Evolutionary conservation across 2,797 vertebrate genomes (phyloP), one percentile per base, ranked within the genome.

Genomic region (Menidia menidia): DNA sequence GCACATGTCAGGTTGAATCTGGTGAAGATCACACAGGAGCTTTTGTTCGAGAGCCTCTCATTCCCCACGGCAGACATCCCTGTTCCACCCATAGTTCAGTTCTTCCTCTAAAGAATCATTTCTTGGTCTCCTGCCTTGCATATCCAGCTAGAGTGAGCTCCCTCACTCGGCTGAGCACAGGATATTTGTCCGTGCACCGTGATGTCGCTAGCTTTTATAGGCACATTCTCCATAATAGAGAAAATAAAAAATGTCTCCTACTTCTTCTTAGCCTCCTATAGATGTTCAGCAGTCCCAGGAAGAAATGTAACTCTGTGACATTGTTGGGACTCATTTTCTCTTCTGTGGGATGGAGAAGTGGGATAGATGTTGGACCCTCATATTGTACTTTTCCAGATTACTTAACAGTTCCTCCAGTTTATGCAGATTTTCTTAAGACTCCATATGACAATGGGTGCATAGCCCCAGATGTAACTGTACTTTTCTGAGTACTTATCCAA

Each of bases 1-100:
- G 59, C 59, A 60, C 43, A 48, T 60, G 30, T 31, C 59, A 25
- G 45, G 43, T 47, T 60, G 59, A 47, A 18, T 1, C 3, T 45
- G 58, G 11, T 60, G 58, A 31, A 45, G 58, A 31, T 32, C 44
- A 60, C 33, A 31, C 59, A 60, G n/a, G 0, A 12, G 44, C 13
- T 60, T 47, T 60, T 30, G 30, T 48, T 31, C 14, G 44, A 33
- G 59, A 60, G 45, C 25, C 31, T 4, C 2, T 35, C 31, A 60
- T n/a, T 47, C 33, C 31, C 44, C 18, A n/a, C n/a, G n/a, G n/a
- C n/a, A 19, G 30, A 60, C 25, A 25, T 25, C 25, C 25, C 25
- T 25, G 25, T 25, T 25, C 25, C 32, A 19, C 16, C 9, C 30
- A 60, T 30, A 48, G 31, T 31, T 44, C n/a, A 1, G 59, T 47